phyloP scores from a whole-genome alignment of 2,888 invertebrate species.

The Ctena decussata region DNA sequence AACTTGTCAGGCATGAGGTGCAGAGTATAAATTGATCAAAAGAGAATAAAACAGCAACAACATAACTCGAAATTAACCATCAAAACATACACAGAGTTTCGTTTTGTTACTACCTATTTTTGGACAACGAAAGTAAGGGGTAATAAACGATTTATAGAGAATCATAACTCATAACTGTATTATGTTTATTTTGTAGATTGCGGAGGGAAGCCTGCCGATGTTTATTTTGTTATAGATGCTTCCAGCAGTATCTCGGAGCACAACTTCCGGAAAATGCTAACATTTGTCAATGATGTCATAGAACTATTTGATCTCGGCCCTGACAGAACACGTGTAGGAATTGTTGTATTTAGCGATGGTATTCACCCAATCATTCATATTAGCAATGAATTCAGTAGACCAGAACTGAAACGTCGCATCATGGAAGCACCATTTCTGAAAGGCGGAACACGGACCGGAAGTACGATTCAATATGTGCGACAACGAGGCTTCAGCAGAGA shows the following conservation, averaged over 20 bases:
- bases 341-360: slow-evolving; percentile 70
- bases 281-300: slow-evolving; percentile 72
- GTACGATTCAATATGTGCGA: slow-evolving; percentile 59
- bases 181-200: slow-evolving; percentile 64
- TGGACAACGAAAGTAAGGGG: no score
- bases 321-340: slow-evolving; percentile 70
- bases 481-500: slow-evolving; percentile 44
- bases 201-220: slow-evolving; percentile 71
- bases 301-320: slow-evolving; percentile 70
- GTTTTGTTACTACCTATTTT: no score
- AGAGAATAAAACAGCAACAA: no score
- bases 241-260: slow-evolving; percentile 73
- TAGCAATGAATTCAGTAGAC: slow-evolving; percentile 45
- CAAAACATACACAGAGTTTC: no score
- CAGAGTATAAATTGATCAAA: no score
- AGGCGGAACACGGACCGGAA: slow-evolving; percentile 68
- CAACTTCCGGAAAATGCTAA: slow-evolving; percentile 72
- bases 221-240: slow-evolving; percentile 68
- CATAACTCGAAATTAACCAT: no score
- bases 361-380: slow-evolving; percentile 67
- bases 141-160: no score
- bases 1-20: no score
- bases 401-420: slow-evolving; percentile 58
- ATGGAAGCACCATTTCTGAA: slow-evolving; percentile 35
- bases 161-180: no score